Evolutionary conservation across 1,140 invertebrate genomes (phyloP), one percentile per base, ranked within the genome.

Genomic region (Trialeurodes vaporariorum): DNA sequence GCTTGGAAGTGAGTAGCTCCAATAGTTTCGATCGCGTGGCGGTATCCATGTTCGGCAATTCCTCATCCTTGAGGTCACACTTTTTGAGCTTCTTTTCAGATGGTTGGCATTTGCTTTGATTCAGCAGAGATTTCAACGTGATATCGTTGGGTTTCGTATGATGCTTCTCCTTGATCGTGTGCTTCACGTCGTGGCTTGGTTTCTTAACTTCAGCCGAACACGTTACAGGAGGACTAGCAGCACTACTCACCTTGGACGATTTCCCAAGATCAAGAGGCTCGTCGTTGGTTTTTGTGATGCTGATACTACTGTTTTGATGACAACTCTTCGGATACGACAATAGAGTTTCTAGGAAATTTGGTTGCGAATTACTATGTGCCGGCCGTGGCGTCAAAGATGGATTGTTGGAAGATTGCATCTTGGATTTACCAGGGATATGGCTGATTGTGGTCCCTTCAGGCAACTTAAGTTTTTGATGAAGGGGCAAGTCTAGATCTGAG

Each of bases 211-310:
- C n/a, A n/a, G n/a, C n/a, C 17, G 34, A 49, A 17, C 17, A 5
- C 17, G 34, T 49, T 49, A 17, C 5, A 17, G 5, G 5, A n/a
- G 22, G 67, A 27, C 2, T 58, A 27, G 25, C 82, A 79, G 34
- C 82, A 76, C 1, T 84, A 84, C 70, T 84, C 82, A 17, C 79
- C 81, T n/a, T 79, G 66, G 58, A 63, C 27, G 25, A 61, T 25
- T 21, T 72, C 2, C 85, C 86, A 66, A 87, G 75, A 77, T 88
- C 84, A 49, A 87, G 76, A 1, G 86, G 85, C 75, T 86, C 85
- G 67, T 82, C 84, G 62, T 34, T 69, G 26, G 59, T 69, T 22
- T 24, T 61, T 25, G 59, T 58, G 12, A 24, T 34, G 23, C 25
- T 27, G 34, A 26, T 21, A 22, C 23, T 27, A 25, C 63, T 59